These are phyloP conservation scores for Endotricha flammealis DNA, from an alignment of 2,888 invertebrate genomes.

Conservation along the genomic window DNA sequence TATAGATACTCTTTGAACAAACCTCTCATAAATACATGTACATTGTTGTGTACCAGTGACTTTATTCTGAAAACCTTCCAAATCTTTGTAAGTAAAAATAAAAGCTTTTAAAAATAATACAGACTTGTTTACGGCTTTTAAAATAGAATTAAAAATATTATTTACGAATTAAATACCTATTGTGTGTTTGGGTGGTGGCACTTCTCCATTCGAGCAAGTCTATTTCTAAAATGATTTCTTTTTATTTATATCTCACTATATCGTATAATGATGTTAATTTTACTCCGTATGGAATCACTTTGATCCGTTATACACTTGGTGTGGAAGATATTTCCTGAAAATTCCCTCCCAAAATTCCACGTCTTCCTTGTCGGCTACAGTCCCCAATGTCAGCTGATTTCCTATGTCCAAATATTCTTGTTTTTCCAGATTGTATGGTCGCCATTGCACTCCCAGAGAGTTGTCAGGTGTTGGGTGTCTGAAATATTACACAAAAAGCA, in stretches of 20 bases:
- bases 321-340: constrained; percentile 22
- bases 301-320: neutral
- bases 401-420: constrained; percentile 42
- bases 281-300: constrained; percentile 27
- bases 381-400: constrained; percentile 23
- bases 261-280: constrained; percentile 38
- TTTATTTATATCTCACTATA: constrained; percentile 36
- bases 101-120: too few species aligned
- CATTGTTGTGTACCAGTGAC: too few species aligned
- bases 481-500: constrained; percentile 7
- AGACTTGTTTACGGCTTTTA: too few species aligned
- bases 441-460: constrained; percentile 33
- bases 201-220: too few species aligned
- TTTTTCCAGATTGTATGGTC: constrained; percentile 30
- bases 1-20: too few species aligned
- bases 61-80: too few species aligned
- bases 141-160: too few species aligned
- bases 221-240: too few species aligned
- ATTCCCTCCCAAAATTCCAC: constrained; percentile 35
- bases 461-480: constrained; percentile 48
- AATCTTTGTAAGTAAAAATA: too few species aligned
- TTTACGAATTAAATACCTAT: too few species aligned
- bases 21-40: too few species aligned
- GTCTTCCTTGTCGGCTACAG: constrained; percentile 27
- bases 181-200: too few species aligned